Base-by-base conservation (phyloP, 2,888 invertebrate species). In the Diadegma fenestrale region DNA sequence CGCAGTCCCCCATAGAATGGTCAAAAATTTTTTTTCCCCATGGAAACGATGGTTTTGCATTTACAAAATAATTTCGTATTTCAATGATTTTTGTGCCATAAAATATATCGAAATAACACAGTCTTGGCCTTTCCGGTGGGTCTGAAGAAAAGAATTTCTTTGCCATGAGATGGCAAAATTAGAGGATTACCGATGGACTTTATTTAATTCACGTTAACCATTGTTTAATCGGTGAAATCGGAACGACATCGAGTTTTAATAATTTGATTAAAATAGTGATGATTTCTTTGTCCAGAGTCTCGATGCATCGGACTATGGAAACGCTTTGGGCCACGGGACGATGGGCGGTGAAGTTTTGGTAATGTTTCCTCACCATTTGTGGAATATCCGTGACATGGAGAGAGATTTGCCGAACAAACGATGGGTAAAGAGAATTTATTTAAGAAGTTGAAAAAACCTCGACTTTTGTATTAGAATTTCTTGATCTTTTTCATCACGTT, bases 281-380 rank as follows among this genome's bases (percentile, higher is more conserved):
- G 19, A 37, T 75, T 82, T 4, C 10, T 78, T 48, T 84, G 8
- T n/a, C 63, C 90, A 93, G 90, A 87, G 93, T 14, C 83, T 95
- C 22, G 92, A 94, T 6, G 90, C 91, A 48, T 95, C 94, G 81
- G 95, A 95, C 88, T 95, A 95, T 94, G 91, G 94, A 14, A 95
- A 95, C 89, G 92, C 94, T 17, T 89, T 95, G 51, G 93, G 95
- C 4, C 95, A 95, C 81, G 94, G 94, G 1, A 95, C 94, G 84
- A 90, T 94, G 64, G 94, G 94, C 58, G 96, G 96, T 6, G 95
- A 95, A 90, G 90, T 95, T 58, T 86, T 94, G 17, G 92, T 94
- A 0, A 91, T 94, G 17, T 94, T 95, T 89, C 94, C 94, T 17
- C 93, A 94, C 64, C 94, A 95, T 82, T 79, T 95, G 77, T 88